phyloP scores from a whole-genome alignment of 2,888 invertebrate species.

The Blomia tropicalis region DNA sequence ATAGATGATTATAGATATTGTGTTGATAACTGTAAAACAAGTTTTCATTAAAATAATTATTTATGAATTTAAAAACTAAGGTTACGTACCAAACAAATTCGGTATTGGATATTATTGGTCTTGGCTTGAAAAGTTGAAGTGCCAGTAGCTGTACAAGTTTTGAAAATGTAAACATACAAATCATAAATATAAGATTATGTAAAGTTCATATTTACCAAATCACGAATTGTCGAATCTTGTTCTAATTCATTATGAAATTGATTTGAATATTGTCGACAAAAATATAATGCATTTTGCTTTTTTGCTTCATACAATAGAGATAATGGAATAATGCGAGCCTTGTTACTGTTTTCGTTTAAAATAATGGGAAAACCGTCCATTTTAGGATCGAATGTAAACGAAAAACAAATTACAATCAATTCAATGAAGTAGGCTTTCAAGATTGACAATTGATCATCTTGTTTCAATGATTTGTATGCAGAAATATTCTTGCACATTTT shows the following conservation, averaged over 20 bases:
- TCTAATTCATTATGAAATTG: neutral
- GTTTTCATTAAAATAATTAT: neutral
- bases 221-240: neutral
- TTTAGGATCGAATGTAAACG: neutral
- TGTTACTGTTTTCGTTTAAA: neutral
- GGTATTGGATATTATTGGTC: neutral
- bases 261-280: neutral
- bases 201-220: too few species aligned
- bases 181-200: too few species aligned
- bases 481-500: too few species aligned
- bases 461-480: neutral
- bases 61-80: too few species aligned
- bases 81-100: constrained; percentile 6
- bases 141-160: neutral
- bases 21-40: too few species aligned
- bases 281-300: neutral
- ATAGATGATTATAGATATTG: too few species aligned
- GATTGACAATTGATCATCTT: neutral
- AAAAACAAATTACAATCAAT: neutral
- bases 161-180: neutral
- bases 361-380: neutral
- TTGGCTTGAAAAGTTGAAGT: neutral
- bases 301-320: neutral
- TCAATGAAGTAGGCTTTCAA: neutral
- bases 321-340: neutral